Evolutionary conservation across 2,888 invertebrate species (phyloP), one percentile per base, ranked within the genome.

Genomic region (Argynnis bischoffii): DNA sequence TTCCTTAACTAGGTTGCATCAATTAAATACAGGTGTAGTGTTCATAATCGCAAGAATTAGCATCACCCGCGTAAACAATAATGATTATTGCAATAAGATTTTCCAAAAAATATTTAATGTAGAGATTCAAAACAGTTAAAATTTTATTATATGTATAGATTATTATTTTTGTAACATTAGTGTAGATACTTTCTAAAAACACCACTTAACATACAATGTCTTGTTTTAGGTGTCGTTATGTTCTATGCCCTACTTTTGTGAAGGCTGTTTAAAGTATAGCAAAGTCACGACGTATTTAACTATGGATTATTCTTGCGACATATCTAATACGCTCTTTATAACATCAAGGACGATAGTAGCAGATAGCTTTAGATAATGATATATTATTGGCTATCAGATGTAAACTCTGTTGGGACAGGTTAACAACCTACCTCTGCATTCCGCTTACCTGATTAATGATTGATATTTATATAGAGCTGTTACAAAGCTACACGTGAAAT

Each of bases 371-470:
- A 85, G 87, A 88, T 88, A 88, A 79, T 78, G 77, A 76, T 79
- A 82, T 88, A 89, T 89, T 84, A 78, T 41, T 41, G 35, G 82
- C 79, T 89, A 88, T 89, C 87, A 87, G 88, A 89, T 86, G 88
- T 85, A 86, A 86, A 84, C 69, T 68, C 80, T 78, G 78, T 80
- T 78, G 78, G 84, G 85, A 88, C 88, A 87, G 86, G 89, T 86
- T 85, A 89, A 87, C 86, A 87, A 85, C 87, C 87, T 81, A 83
- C 78, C 70, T 78, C 85, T 79, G 82, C 88, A 90, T 89, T 89
- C 89, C 89, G 79, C 76, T 41, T 41, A 41, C 35, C 35, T 41
- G 35, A 41, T 41, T 41, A 88, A 88, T 86, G 83, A 87, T 82
- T 77, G 71, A 64, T 67, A 88, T 83, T 66, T 84, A n/a, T 81